A percentile compares a stretch with the other conserved stretches of the same genome.
Evolutionary conservation across 2,888 invertebrate genomes (phyloP).

Genomic region (Conops quadrifasciatus): DNA sequence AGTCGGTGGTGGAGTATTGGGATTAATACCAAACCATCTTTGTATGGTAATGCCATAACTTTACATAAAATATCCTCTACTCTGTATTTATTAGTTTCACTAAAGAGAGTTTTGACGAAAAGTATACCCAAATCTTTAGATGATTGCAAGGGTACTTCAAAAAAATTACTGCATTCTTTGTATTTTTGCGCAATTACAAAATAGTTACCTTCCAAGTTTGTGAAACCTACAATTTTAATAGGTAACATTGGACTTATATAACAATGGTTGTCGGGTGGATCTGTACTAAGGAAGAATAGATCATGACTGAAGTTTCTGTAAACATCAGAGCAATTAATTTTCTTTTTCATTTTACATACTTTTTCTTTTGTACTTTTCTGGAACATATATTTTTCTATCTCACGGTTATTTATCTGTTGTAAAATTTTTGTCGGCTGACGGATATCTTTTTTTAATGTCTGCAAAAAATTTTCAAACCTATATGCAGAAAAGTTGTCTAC

Average conservation of each 20-base stretch:
- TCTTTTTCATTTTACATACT: too few species aligned
- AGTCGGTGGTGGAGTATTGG: neutral
- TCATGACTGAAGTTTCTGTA: too few species aligned
- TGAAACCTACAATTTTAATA: constrained; percentile 14
- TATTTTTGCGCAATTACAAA: constrained; percentile 1
- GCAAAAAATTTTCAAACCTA: constrained; percentile 17
- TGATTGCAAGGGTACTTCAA: neutral
- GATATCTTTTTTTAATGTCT: neutral
- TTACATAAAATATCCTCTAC: neutral
- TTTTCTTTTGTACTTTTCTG: too few species aligned
- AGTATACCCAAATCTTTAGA: neutral
- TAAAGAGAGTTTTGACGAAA: neutral
- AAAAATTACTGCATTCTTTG: too few species aligned
- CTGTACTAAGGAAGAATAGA: too few species aligned
- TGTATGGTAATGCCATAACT: neutral
- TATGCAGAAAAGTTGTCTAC: constrained; percentile 11
- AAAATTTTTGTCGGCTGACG: constrained; percentile 9
- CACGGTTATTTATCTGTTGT: constrained; percentile 13
- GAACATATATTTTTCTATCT: too few species aligned
- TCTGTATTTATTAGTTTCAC: neutral
- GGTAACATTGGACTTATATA: constrained; percentile 14
- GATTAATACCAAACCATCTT: constrained; percentile 1
- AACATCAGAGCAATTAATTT: too few species aligned
- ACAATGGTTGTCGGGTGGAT: too few species aligned
- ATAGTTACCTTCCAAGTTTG: neutral